Base-by-base conservation (phyloP, 2,113 vertebrate genomes). In the Lycaon pictus region DNA sequence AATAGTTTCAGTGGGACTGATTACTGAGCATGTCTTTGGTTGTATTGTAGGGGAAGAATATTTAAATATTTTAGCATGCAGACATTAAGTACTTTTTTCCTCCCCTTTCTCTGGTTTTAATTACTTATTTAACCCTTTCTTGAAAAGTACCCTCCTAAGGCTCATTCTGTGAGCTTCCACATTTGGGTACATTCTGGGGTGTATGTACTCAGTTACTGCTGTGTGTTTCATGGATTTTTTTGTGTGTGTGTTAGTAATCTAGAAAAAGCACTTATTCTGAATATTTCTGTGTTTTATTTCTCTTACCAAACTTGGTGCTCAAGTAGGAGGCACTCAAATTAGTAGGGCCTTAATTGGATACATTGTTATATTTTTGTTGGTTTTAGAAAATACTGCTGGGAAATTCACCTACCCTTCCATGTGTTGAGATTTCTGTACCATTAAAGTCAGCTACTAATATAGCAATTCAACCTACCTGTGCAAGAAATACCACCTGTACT, bases 271-370 rank as follows among this genome's bases (percentile, higher is more conserved):
- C 69, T 72, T 67, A 85, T 19, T 96, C 93, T 97, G 74, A 77
- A 29, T 51, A 96, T 97, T 97, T 98, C 74, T 98, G 97, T 97
- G 97, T 93, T 97, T 80, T 96, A 60, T 98, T 97, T 96, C 93
- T 97, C 96, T 96, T 98, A 95, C 97, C 95, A 90, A 95, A 97
- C 90, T 96, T 96, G 96, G 94, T 88, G 60, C 81, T 87, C 95
- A 97, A 97, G 97, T 98, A 96, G 97, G 97, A 98, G 97, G 97
- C 48, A 37, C 84, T 97, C 92, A 96, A 96, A 97, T 98, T 97
- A 96, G 98, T 96, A 98, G 85, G 29, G 77, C 94, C 95, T 97
- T 98, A 98, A 97, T 98, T 98, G 96, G 97, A 79, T 67, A 95
- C 90, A 84, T 77, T 92, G 84, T 95, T 65, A 93, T 97, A 98